Percentiles rank a stretch among this genome's conserved stretches.
Evolutionary conservation across 2,113 vertebrate species (phyloP).

Genomic region (Cepphus grylle): DNA sequence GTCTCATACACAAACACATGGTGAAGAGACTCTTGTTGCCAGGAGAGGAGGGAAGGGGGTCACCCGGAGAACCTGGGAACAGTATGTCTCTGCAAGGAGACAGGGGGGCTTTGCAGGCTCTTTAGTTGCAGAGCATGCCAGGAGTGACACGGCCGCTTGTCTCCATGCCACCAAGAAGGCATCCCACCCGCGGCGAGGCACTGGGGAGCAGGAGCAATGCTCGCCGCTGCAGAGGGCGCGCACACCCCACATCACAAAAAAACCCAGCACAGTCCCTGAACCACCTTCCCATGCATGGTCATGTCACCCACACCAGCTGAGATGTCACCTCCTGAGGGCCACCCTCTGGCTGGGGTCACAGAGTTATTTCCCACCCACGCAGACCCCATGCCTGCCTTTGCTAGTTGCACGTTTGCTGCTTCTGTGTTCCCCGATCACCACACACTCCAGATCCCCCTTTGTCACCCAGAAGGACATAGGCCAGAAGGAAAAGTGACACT

Average conservation of each 20-base stretch:
- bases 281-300: accelerated
- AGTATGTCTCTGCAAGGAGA: neutral
- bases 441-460: accelerated
- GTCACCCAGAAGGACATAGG: neutral
- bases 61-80: accelerated
- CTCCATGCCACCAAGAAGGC: neutral
- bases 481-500: neutral
- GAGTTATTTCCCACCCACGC: neutral
- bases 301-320: neutral
- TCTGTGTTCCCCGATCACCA: neutral
- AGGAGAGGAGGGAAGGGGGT: neutral
- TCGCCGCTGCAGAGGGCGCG: neutral
- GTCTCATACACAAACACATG: neutral
- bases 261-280: neutral
- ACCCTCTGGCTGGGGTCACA: neutral
- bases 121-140: neutral
- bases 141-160: neutral
- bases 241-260: neutral
- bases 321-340: neutral
- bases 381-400: neutral
- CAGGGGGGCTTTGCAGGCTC: accelerated
- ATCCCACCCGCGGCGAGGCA: neutral
- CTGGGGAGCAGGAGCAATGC: neutral
- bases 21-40: neutral
- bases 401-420: neutral